These are phyloP conservation scores for Andrena cerasifolii DNA, from an alignment of 1,140 invertebrate species.

Conservation along the genomic window DNA sequence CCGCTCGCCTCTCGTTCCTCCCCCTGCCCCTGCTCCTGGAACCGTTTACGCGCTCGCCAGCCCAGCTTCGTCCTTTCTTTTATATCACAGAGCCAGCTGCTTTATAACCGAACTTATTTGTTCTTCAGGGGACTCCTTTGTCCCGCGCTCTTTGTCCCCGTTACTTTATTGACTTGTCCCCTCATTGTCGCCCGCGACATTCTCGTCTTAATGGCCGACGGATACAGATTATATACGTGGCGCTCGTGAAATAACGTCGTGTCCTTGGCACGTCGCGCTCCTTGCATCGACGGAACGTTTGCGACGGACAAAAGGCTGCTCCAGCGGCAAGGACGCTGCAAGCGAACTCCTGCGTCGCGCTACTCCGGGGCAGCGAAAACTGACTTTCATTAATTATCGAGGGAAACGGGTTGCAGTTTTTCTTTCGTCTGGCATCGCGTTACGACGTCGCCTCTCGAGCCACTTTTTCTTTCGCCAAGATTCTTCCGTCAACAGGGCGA, in stretches of 20 bases:
- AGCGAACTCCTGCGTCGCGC: background rate
- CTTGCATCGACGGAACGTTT: background rate
- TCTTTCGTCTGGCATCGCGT: too few species aligned
- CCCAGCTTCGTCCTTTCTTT: background rate
- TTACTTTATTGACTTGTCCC: slow-evolving; percentile 27
- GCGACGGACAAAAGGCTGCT: too few species aligned
- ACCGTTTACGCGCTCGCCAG: background rate
- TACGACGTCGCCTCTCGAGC: background rate
- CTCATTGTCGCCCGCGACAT: slow-evolving; percentile 15
- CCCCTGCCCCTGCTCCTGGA: background rate
- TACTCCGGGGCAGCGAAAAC: too few species aligned
- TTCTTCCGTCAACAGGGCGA: background rate
- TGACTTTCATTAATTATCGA: background rate
- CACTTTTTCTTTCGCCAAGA: background rate
- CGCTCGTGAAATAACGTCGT: background rate
- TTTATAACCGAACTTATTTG: slow-evolving; percentile 48
- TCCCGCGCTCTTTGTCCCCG: background rate
- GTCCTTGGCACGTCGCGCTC: slow-evolving; percentile 1
- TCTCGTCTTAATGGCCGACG: slow-evolving; percentile 19
- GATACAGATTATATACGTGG: slow-evolving; percentile 19
- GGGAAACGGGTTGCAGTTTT: too few species aligned
- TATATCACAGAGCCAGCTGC: slow-evolving; percentile 28
- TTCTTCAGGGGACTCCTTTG: slow-evolving; percentile 11
- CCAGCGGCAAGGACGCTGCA: background rate
- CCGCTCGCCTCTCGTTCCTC: background rate